These are phyloP conservation scores for Hemicrepidius hirtus DNA, from an alignment of 2,888 invertebrate genomes.

Conservation along the genomic window DNA sequence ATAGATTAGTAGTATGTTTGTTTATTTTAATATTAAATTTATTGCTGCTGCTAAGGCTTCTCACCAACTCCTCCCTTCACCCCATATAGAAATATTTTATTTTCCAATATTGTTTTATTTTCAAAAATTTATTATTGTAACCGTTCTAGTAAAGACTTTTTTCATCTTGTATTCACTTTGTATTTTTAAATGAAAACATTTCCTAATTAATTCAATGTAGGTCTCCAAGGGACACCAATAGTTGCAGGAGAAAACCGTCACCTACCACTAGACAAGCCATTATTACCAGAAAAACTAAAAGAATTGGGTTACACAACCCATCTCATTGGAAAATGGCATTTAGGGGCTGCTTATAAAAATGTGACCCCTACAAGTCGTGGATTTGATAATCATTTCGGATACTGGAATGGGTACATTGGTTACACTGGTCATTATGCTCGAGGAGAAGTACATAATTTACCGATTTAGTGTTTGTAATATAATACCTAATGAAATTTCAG, in stretches of 20 bases:
- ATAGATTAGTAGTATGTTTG: too few species aligned
- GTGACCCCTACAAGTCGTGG: slow-evolving; percentile 83
- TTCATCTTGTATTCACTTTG: too few species aligned
- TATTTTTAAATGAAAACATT: too few species aligned
- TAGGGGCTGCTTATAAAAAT: slow-evolving; percentile 82
- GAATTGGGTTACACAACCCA: slow-evolving; percentile 82
- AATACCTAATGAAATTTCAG: background rate
- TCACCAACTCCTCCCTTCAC: too few species aligned
- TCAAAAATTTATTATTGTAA: too few species aligned
- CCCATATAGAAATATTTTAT: too few species aligned
- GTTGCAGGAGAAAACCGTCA: slow-evolving; percentile 82
- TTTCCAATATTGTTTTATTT: too few species aligned
- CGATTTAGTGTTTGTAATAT: too few species aligned
- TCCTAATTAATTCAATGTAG: too few species aligned
- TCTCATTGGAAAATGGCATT: slow-evolving; percentile 90
- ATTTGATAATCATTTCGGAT: slow-evolving; percentile 89
- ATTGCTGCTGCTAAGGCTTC: too few species aligned
- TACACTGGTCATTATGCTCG: slow-evolving; percentile 77
- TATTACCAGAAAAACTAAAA: slow-evolving; percentile 77
- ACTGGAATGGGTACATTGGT: slow-evolving; percentile 86
- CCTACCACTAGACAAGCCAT: slow-evolving; percentile 75
- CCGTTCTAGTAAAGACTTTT: too few species aligned
- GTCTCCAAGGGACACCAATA: slow-evolving; percentile 82
- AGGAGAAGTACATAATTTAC: background rate
- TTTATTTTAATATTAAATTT: too few species aligned